Evolutionary conservation across 2,113 vertebrate species (phyloP), one percentile per base, ranked within the genome.

Genomic region (Pterocles burchelli): DNA sequence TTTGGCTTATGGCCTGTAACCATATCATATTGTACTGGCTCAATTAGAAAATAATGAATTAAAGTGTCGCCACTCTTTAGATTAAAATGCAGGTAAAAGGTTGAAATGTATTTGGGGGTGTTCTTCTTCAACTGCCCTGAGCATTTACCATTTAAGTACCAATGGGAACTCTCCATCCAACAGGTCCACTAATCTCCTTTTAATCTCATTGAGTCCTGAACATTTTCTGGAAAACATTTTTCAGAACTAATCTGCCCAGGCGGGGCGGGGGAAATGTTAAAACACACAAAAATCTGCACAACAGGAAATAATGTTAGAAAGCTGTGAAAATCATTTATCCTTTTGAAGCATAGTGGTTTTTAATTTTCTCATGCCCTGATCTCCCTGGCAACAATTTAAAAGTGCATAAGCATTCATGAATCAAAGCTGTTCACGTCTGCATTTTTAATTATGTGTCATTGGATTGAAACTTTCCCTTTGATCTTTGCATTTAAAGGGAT

Each of bases 381-480:
- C 98, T 98, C 97, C 97, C 94, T 97, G 96, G 97, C 97, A 98
- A 97, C 97, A 97, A 97, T 97, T 98, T 96, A 97, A 95, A 97
- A 97, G 94, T 96, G 90, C 96, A 95, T 86, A 97, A 96, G 97
- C 94, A 95, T 97, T 97, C 95, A 80, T 95, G 97, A 98, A 98
- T 98, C 97, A 97, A 97, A 97, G 96, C 85, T 29, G 51, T 92
- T 96, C 97, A 94, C 9, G 65, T 96, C 97, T 97, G 96, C 95
- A 89, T 97, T 96, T 97, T 98, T 98, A 98, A 98, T 98, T 98
- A 97, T n/a, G 88, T 97, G 97, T 93, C 96, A 95, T 88, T 94
- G 96, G 95, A 96, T 96, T 97, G 96, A 97, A 98, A 97, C 89
- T 96, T 97, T 97, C 89, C 95, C 96, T 98, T 98, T 98, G 97